phyloP scores from a whole-genome alignment of 2,113 vertebrate species.

The Synodontis membranacea region DNA sequence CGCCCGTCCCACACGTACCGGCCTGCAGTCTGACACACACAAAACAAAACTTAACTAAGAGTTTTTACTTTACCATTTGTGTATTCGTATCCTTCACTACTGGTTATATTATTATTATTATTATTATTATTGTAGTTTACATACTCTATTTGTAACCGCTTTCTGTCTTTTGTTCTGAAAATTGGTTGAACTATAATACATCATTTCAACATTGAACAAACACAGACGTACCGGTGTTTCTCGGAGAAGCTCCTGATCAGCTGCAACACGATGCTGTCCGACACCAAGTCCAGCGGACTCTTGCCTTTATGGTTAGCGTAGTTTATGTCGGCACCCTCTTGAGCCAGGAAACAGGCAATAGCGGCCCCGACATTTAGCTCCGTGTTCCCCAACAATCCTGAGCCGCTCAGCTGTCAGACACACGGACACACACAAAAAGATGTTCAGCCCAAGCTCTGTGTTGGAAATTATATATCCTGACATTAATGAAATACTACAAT shows the following conservation, averaged over 20 bases:
- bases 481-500: not conserved
- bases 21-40: constrained; percentile 75
- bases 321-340: constrained; percentile 89
- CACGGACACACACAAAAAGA: constrained; percentile 12
- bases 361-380: constrained; percentile 86
- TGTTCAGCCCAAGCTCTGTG: not conserved
- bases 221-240: constrained; percentile 83
- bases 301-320: constrained; percentile 94
- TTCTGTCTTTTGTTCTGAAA: not conserved
- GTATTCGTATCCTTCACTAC: not conserved
- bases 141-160: not conserved
- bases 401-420: constrained; percentile 78
- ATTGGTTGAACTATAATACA: not conserved
- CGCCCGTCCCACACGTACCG: constrained; percentile 70
- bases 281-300: constrained; percentile 86
- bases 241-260: constrained; percentile 89
- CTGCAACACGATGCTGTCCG: constrained; percentile 78
- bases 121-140: not conserved
- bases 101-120: not conserved
- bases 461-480: not conserved
- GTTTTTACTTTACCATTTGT: not conserved
- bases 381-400: constrained; percentile 80
- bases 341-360: constrained; percentile 89
- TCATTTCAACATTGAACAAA: not conserved
- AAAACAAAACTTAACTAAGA: not conserved